Evolutionary conservation across 1,140 invertebrate genomes (phyloP).

Genomic region (Asobara japonica): DNA sequence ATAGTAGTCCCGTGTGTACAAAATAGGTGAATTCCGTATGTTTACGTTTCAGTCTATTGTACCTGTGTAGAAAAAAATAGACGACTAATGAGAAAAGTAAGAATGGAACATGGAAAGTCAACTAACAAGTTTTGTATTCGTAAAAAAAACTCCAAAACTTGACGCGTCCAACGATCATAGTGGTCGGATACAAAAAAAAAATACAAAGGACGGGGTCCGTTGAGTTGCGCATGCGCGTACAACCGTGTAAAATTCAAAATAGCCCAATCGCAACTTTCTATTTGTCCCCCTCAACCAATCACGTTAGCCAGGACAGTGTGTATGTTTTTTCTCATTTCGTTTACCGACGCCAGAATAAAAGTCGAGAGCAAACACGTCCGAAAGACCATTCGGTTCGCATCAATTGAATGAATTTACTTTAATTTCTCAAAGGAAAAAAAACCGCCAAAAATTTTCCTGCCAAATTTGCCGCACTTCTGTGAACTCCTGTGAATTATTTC

Average conservation of each 20-base stretch:
- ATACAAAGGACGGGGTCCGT: too few species aligned
- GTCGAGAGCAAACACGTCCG: conserved; percentile 39
- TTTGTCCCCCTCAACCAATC: conserved; percentile 1
- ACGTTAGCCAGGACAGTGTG: not conserved
- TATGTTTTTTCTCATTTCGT: not conserved
- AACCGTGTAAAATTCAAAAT: conserved; percentile 38
- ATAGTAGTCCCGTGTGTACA: too few species aligned
- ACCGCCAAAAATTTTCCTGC: not conserved
- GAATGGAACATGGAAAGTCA: too few species aligned
- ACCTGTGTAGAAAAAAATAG: too few species aligned
- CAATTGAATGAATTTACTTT: conserved; percentile 32
- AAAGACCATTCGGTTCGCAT: conserved; percentile 39
- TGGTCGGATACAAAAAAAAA: too few species aligned
- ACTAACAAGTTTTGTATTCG: too few species aligned
- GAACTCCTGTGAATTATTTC: not conserved
- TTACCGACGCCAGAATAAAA: conserved; percentile 43
- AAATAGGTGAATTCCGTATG: too few species aligned
- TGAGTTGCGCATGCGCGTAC: not conserved
- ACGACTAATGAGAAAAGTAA: too few species aligned
- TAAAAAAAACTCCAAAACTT: too few species aligned
- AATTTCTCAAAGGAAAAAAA: not conserved
- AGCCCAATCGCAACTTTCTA: conserved; percentile 30
- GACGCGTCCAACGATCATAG: too few species aligned
- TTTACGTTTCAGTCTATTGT: too few species aligned
- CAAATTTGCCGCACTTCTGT: not conserved